A percentile compares a stretch with the other conserved stretches of the same genome.
Evolutionary conservation across 2,113 vertebrate genomes (phyloP).

Genomic region (Tyrannus savana): DNA sequence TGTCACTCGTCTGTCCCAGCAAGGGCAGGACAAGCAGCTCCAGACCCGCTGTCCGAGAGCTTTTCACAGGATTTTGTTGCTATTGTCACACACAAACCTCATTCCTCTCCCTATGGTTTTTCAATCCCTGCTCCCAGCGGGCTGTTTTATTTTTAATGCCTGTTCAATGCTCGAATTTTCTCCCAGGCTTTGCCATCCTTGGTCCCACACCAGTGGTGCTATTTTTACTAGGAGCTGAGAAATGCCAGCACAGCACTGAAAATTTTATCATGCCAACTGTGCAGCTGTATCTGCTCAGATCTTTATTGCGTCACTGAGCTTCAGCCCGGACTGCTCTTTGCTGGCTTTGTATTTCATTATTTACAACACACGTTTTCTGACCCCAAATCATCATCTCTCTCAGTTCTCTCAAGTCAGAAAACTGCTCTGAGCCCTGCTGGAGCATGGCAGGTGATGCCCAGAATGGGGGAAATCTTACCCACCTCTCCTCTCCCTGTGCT

Average conservation of each 20-base stretch:
- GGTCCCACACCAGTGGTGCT: neutral
- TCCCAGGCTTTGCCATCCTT: neutral
- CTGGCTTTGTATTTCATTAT: conserved; percentile 16
- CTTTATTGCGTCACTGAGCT: neutral
- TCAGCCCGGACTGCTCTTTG: neutral
- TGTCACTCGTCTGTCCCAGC: rapidly evolving
- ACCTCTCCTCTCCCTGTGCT: neutral
- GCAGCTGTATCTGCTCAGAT: neutral
- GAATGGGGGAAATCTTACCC: neutral
- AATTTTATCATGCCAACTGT: neutral
- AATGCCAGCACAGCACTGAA: conserved; percentile 15
- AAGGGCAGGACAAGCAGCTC: rapidly evolving
- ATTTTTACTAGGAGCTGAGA: conserved; percentile 16
- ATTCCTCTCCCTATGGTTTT: neutral
- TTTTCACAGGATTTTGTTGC: neutral
- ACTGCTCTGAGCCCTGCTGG: neutral
- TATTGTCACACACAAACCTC: neutral
- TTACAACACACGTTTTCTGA: neutral
- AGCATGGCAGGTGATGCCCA: neutral
- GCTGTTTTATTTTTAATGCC: neutral
- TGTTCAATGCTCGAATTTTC: neutral
- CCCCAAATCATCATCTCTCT: neutral
- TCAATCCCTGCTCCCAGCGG: neutral
- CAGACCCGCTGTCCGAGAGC: rapidly evolving
- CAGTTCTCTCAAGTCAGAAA: neutral